A percentile compares a stretch with the other conserved stretches of the same genome.
Evolutionary conservation across 2,113 vertebrate genomes (phyloP).

Genomic region (Microcebus griseorufus): DNA sequence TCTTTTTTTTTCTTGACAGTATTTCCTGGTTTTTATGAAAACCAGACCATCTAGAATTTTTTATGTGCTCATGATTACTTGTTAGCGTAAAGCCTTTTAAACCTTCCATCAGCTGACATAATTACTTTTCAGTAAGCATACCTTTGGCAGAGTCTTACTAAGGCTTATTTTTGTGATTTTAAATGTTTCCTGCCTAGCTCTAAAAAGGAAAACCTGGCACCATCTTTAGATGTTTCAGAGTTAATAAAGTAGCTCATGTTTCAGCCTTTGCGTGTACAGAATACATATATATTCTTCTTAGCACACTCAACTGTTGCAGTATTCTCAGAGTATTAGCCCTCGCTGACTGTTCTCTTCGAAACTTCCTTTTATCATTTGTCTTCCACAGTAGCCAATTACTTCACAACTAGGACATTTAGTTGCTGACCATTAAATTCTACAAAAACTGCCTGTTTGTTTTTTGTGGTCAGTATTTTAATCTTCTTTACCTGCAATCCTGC

Average conservation of each 20-base stretch:
- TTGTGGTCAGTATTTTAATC: background rate
- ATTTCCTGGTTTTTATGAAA: conserved; percentile 13
- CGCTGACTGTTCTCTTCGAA: background rate
- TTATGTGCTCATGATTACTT: background rate
- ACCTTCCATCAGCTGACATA: background rate
- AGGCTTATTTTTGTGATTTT: background rate
- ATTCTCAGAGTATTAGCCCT: background rate
- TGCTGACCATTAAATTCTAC: background rate
- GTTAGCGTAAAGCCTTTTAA: background rate
- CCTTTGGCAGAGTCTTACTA: background rate
- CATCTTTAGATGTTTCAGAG: background rate
- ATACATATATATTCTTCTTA: background rate
- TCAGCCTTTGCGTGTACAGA: background rate
- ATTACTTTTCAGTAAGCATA: background rate
- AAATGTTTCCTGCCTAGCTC: background rate
- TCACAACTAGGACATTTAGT: background rate
- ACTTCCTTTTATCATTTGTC: background rate
- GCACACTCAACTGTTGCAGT: background rate
- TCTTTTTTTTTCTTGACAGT: background rate
- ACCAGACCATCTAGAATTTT: background rate
- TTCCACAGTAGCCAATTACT: background rate
- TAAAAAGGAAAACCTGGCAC: background rate
- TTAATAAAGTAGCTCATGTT: background rate
- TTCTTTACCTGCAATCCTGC: background rate
- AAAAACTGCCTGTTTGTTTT: background rate